Conservation (phyloP, 2,888 invertebrate genomes). For the Caenorhabditis macrosperma region DNA sequence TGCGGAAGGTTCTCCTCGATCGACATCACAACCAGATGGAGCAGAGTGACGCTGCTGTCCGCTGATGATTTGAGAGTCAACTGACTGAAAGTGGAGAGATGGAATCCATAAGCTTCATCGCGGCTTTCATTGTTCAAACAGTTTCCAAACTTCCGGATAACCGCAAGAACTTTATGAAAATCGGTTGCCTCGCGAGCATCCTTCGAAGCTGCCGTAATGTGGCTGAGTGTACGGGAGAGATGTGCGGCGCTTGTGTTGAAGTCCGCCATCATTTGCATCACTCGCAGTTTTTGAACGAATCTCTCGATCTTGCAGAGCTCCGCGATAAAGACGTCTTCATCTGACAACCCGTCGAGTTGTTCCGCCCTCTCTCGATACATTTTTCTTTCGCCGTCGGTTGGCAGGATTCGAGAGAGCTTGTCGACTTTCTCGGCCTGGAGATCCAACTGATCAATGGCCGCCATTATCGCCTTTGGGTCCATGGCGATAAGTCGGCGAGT, state of each 20-base stretch:
- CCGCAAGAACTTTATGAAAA: conserved; percentile 89
- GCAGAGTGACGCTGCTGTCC: conserved; percentile 92
- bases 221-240: conserved; percentile 88
- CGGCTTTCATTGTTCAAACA: conserved; percentile 97
- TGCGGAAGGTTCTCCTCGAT: conserved; percentile 92
- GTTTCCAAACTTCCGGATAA: conserved; percentile 97
- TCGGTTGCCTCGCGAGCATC: conserved; percentile 94
- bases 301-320: conserved; percentile 92
- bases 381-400: conserved; percentile 96
- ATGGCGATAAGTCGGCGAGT: conserved; percentile 94
- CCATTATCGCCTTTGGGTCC: conserved; percentile 85
- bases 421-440: conserved; percentile 88
- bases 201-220: conserved; percentile 94
- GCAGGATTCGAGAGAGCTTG: conserved; percentile 94
- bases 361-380: conserved; percentile 88
- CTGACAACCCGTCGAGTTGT: conserved; percentile 90
- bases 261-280: conserved; percentile 97
- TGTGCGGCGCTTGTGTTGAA: conserved; percentile 94
- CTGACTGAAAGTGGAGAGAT: conserved; percentile 87
- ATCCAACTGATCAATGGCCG: conserved; percentile 86
- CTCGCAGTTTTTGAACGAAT: conserved; percentile 92
- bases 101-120: conserved; percentile 96
- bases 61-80: conserved; percentile 92
- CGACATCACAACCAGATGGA: conserved; percentile 95
- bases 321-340: conserved; percentile 84